Percentiles rank a stretch among this genome's conserved stretches.
Conservation (phyloP, 2,797 vertebrate species). For the Merluccius polli region DNA sequence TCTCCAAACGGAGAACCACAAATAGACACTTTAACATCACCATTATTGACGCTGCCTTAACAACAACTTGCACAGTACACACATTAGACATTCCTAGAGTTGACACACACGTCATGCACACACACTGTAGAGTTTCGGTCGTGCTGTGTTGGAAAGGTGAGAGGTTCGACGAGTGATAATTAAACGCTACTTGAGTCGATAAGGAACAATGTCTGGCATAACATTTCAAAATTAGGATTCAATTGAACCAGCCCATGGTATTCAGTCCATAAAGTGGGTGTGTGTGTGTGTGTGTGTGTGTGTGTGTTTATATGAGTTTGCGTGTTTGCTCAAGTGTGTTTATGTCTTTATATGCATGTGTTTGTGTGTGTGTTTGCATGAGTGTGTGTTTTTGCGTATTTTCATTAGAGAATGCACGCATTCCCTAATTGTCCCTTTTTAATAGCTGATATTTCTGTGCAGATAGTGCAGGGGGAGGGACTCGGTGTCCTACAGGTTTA, state of each 20-base stretch:
- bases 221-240: neutral
- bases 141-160: neutral
- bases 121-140: constrained; percentile 7
- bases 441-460: constrained; percentile 42
- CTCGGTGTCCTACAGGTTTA: constrained; percentile 60
- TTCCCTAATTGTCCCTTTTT: constrained; percentile 40
- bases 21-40: neutral
- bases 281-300: constrained; percentile 13
- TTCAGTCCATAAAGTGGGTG: neutral
- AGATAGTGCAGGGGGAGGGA: constrained; percentile 26
- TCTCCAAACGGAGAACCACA: neutral
- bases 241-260: neutral
- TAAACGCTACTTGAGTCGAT: neutral
- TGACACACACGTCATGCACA: neutral
- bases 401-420: too few species aligned
- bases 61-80: neutral
- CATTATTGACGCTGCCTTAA: neutral
- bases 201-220: neutral
- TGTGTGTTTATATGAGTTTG: constrained; percentile 14
- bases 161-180: neutral
- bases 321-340: constrained; percentile 19
- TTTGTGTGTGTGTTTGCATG: constrained; percentile 2
- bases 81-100: neutral
- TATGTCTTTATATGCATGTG: constrained; percentile 15
- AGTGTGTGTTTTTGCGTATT: constrained; percentile 10